These are phyloP conservation scores for Eulimnadia texana DNA, from an alignment of 1,140 invertebrate genomes.

Conservation along the genomic window DNA sequence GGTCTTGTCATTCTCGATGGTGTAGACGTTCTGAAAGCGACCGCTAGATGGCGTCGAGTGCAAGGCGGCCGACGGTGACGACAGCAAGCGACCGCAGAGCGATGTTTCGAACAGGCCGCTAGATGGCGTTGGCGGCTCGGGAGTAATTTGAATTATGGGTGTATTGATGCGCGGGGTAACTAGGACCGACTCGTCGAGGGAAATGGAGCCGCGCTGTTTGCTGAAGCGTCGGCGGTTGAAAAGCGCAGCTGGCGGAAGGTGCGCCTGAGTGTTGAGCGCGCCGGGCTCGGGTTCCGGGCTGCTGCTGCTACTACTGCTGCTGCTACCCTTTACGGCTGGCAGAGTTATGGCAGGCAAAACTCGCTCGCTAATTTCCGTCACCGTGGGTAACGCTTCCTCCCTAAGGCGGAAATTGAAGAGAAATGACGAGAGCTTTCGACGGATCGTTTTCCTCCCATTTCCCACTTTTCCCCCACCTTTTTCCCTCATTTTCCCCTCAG, in stretches of 20 bases:
- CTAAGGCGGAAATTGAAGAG: not conserved
- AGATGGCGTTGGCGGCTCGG: not conserved
- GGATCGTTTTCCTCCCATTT: too few relatives aligned
- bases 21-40: not conserved
- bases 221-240: slow-evolving; percentile 6
- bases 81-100: too few relatives aligned
- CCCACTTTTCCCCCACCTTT: too few relatives aligned
- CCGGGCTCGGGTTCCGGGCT: not conserved
- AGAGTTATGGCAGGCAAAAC: slow-evolving; percentile 5
- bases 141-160: not conserved
- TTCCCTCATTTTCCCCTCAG: too few relatives aligned
- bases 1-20: not conserved
- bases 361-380: slow-evolving; percentile 5
- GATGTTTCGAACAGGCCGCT: not conserved
- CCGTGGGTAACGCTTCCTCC: slow-evolving; percentile 2
- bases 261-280: not conserved
- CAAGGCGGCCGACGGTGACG: too few relatives aligned
- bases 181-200: slow-evolving; percentile 9
- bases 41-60: not conserved
- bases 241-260: not conserved
- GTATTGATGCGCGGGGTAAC: slow-evolving; percentile 4
- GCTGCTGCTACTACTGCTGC: not conserved
- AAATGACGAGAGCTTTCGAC: not conserved
- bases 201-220: slow-evolving; percentile 12
- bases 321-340: not conserved